Base-by-base conservation (phyloP, 2,113 vertebrate species). In the Narcine bancroftii region DNA sequence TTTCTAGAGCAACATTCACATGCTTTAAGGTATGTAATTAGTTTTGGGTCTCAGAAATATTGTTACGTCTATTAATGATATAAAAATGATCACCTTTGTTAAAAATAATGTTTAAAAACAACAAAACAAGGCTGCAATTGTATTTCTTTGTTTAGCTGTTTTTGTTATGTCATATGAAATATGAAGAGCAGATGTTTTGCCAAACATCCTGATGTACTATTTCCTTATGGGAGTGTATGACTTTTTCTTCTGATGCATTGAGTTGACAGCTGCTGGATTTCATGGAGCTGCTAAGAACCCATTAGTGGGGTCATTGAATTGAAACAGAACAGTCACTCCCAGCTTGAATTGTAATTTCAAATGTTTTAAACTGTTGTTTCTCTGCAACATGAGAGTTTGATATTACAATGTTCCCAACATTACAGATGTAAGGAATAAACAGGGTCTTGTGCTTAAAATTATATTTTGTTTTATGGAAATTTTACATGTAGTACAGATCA, bases 251-350 rank as follows among this genome's bases (percentile, higher is more conserved):
- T 97, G 97, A 98, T 98, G 97, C 97, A 97, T 97, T 96, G 96
- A 94, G 97, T 96, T 98, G 98, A 98, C 98, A 99, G 98, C 98
- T 98, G 98, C 96, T 97, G 97, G 97, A 97, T 99, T 98, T 98
- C 97, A 97, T 97, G 97, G 97, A 97, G 96, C 97, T 97, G 97
- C 98, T 98, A 96, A 98, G 98, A 98, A 99, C 97, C 98, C 98
- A 98, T 99, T 99, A 98, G 97, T 97, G 97, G 95, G 96, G 96
- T 96, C 97, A 97, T 96, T 98, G 97, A 98, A 98, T 99, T 98
- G 97, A 98, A 97, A 97, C 96, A 96, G 97, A 98, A 96, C 96
- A 95, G 96, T 95, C 96, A 96, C 97, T 98, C 96, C 95, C 96
- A 97, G 97, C 96, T 96, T 97, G 95, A 96, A 94, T 96, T 95